Evolutionary conservation across 2,797 vertebrate species (phyloP).

Genomic region (Lerista edwardsae): DNA sequence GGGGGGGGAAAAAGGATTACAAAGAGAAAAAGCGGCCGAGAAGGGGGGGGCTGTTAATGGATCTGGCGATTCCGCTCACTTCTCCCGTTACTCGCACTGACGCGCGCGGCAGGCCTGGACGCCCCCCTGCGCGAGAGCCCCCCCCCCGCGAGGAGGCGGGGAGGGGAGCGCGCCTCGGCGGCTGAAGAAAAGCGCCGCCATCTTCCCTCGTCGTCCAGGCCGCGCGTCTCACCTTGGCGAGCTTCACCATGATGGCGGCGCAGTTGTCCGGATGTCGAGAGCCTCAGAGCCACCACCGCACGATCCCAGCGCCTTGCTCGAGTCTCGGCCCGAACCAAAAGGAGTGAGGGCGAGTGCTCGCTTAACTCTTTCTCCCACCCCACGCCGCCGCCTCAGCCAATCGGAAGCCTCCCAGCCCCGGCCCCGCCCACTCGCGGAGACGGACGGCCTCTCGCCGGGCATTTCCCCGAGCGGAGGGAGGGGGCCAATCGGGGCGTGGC

Average conservation of each 20-base stretch:
- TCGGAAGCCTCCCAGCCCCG: rapidly evolving
- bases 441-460: neutral
- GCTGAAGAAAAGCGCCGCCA: neutral
- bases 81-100: too few species aligned
- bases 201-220: neutral
- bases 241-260: constrained; percentile 89
- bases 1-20: rapidly evolving
- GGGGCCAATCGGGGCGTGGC: neutral
- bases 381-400: neutral
- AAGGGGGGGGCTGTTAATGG: too few species aligned
- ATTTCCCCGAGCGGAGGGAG: neutral
- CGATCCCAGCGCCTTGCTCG: neutral
- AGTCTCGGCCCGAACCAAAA: constrained; percentile 18
- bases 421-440: neutral
- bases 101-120: neutral
- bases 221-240: constrained; percentile 88
- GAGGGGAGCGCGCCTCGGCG: too few species aligned
- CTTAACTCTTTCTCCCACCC: constrained; percentile 2
- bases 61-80: too few species aligned
- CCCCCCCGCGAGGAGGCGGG: neutral
- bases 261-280: constrained; percentile 33
- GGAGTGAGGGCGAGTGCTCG: neutral
- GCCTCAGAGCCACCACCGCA: neutral
- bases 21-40: neutral
- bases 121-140: neutral